Percentiles rank a stretch among this genome's conserved stretches.
Evolutionary conservation across 2,113 vertebrate species (phyloP).

Genomic region (Pygoscelis antarcticus): DNA sequence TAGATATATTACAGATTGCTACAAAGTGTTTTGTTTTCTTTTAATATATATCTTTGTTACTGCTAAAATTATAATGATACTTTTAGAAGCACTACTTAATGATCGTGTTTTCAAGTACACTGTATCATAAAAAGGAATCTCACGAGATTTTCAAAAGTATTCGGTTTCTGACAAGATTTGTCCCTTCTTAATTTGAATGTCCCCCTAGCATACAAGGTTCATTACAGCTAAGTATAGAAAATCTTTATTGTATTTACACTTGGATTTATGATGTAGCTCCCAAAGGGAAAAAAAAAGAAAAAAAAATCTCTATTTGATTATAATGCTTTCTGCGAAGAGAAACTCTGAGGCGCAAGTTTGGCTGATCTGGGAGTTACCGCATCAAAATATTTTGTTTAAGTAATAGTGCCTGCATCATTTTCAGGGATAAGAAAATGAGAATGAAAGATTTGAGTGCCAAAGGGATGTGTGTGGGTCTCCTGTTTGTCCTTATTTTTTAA

Average conservation of each 20-base stretch:
- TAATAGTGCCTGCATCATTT: not conserved
- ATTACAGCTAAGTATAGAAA: not conserved
- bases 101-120: not conserved
- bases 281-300: not conserved
- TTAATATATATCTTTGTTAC: not conserved
- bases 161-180: not conserved
- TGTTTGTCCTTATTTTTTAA: not conserved
- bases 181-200: not conserved
- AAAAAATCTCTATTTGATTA: not conserved
- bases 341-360: not conserved
- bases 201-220: not conserved
- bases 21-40: not conserved
- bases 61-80: not conserved
- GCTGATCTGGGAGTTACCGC: not conserved
- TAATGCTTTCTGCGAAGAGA: not conserved
- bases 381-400: not conserved
- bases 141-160: not conserved
- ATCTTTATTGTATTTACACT: not conserved
- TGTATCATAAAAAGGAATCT: not conserved
- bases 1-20: not conserved
- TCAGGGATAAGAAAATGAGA: not conserved
- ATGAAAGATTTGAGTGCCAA: not conserved
- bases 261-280: not conserved
- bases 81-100: not conserved
- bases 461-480: not conserved